Base-by-base conservation (phyloP, 2,113 vertebrate species). In the Takifugu bimaculatus region DNA sequence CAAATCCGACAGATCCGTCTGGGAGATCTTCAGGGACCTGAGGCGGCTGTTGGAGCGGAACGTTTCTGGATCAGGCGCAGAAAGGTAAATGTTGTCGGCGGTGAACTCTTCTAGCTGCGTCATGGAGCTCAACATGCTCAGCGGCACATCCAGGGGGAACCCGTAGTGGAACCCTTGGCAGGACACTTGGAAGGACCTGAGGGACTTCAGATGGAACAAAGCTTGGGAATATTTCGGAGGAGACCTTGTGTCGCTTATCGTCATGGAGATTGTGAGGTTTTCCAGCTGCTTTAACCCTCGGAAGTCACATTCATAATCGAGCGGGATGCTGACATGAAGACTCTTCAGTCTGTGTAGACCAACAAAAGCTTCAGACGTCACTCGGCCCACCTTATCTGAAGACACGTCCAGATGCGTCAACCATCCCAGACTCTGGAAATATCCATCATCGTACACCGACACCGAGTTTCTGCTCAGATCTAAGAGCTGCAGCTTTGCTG, bases 381-480 rank as follows among this genome's bases (percentile, higher is more conserved):
- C 32, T 1, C 32, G 32, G 5, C 32, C 32, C 32, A 4, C 32
- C 57, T 74, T 72, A 54, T 81, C 83, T 28, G 82, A 77, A 6
- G 58, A 14, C 49, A 88, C 32, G 32, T 56, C 45, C 43, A 89
- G 62, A 39, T 1, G 14, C 4, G 2, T 51, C 15, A 88, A 58
- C 15, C 50, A 67, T 26, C 29, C 32, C 58, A 87, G 35, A 35
- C 63, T 47, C 47, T 5, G 44, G 49, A 89, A 88, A 28, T 35
- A 63, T 2, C 60, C 29, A 5, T n/a, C 32, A 4, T 13, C 4
- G 2, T 87, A 15, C 2, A 1, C 29, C 50, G n/a, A 76, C n/a
- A 89, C 49, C 14, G 71, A 57, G 54, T 88, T 89, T 15, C 6
- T 39, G 5, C 4, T 13, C 15, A 89, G 15, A n/a, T 78, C 26